Evolutionary conservation across 2,888 invertebrate genomes (phyloP).

Genomic region (Poecilobothrus nobilitatus): DNA sequence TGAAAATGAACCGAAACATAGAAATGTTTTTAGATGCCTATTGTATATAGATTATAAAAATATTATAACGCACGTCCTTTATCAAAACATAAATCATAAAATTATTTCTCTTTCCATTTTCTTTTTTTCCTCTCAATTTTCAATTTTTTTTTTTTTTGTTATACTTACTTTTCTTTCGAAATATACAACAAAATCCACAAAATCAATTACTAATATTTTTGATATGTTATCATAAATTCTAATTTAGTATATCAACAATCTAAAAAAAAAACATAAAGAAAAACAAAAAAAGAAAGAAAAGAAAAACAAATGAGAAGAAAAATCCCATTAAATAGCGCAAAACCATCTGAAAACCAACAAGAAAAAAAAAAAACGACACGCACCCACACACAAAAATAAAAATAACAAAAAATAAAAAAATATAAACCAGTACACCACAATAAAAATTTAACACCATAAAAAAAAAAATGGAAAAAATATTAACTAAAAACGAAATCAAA

Average conservation of each 20-base stretch:
- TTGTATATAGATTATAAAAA: too few species aligned
- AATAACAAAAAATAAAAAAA: too few species aligned
- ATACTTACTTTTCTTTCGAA: background rate
- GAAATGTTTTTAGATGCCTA: too few species aligned
- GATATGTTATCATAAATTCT: constrained; percentile 3
- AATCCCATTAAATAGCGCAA: background rate
- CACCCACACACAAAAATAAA: too few species aligned
- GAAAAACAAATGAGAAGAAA: background rate
- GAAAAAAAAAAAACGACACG: too few species aligned
- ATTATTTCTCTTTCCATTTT: background rate
- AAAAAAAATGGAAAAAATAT: too few species aligned
- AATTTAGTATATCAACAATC: background rate
- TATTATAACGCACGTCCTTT: too few species aligned
- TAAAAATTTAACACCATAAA: too few species aligned
- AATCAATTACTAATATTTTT: background rate
- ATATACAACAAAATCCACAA: background rate
- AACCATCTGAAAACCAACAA: too few species aligned
- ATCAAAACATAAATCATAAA: background rate
- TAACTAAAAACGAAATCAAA: too few species aligned
- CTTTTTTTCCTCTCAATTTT: background rate
- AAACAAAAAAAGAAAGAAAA: background rate
- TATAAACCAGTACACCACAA: too few species aligned
- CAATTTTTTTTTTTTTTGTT: background rate
- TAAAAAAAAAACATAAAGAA: background rate
- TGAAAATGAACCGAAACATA: too few species aligned